Conservation (phyloP, 2,888 invertebrate species). For the Hemithea aestivaria region DNA sequence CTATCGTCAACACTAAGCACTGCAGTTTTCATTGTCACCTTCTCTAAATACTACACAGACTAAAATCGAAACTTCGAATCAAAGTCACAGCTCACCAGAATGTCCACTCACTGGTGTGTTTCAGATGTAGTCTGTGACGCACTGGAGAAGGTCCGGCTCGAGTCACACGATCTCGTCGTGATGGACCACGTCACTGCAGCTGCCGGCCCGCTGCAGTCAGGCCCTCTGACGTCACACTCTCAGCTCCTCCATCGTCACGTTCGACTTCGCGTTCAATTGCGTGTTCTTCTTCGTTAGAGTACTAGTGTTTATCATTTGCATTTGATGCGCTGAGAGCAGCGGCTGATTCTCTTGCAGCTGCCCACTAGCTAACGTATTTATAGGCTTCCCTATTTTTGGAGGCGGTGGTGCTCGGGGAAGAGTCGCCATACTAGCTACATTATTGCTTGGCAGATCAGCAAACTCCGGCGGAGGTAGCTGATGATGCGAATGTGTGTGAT, state of each 20-base stretch:
- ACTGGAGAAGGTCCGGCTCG: slow-evolving; percentile 75
- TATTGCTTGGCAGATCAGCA: slow-evolving; percentile 87
- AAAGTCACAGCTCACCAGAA: slow-evolving; percentile 13
- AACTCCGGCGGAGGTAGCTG: slow-evolving; percentile 91
- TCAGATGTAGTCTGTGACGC: slow-evolving; percentile 64
- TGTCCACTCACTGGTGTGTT: slow-evolving; percentile 7
- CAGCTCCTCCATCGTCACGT: slow-evolving; percentile 87
- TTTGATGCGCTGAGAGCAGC: slow-evolving; percentile 85
- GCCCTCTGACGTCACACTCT: slow-evolving; percentile 87
- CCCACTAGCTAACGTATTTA: slow-evolving; percentile 78
- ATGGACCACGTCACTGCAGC: slow-evolving; percentile 73
- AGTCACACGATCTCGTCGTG: slow-evolving; percentile 77
- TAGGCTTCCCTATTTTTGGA: slow-evolving; percentile 83
- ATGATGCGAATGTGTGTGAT: slow-evolving; percentile 87
- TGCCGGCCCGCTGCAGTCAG: slow-evolving; percentile 77
- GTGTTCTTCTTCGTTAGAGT: slow-evolving; percentile 88
- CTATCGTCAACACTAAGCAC: slow-evolving; percentile 21
- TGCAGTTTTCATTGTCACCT: slow-evolving; percentile 23
- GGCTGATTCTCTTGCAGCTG: slow-evolving; percentile 84
- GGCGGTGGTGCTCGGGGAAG: slow-evolving; percentile 87
- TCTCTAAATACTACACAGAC: slow-evolving; percentile 13
- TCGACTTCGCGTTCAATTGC: slow-evolving; percentile 80
- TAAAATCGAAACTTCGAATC: slow-evolving; percentile 17
- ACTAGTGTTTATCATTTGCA: slow-evolving; percentile 87
- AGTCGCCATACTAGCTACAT: slow-evolving; percentile 76